Evolutionary conservation across 2,888 invertebrate species (phyloP).

Genomic region (Ornithoptera priamus): DNA sequence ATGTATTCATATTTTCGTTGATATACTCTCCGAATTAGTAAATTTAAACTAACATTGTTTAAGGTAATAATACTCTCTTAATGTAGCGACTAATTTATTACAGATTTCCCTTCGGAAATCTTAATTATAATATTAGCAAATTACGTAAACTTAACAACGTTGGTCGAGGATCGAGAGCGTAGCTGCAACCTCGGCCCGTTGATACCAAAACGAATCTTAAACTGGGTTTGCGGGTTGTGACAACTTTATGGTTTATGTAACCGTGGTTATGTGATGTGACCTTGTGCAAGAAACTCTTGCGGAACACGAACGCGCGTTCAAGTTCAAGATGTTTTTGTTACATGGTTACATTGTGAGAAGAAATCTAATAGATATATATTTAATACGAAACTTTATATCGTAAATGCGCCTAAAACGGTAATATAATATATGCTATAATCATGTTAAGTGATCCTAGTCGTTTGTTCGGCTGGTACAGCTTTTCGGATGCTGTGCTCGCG

Average conservation of each 20-base stretch:
- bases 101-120: not conserved
- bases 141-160: constrained; percentile 1
- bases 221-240: constrained; percentile 20
- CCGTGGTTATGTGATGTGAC: constrained; percentile 27
- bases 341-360: not conserved
- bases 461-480: no score
- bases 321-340: constrained; percentile 24
- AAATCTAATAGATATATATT: not conserved
- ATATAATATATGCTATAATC: no score
- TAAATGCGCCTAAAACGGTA: no score
- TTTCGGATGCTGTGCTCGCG: no score
- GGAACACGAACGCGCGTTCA: constrained; percentile 48
- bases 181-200: constrained; percentile 2
- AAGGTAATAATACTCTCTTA: not conserved
- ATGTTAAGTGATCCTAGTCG: no score
- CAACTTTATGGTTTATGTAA: constrained; percentile 22
- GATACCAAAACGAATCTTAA: constrained; percentile 17
- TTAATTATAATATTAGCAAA: constrained; percentile 3
- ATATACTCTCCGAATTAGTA: no score
- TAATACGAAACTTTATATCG: not conserved
- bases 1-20: no score
- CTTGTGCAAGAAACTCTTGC: constrained; percentile 42
- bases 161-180: constrained; percentile 8
- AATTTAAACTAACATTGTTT: not conserved
- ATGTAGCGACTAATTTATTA: not conserved